Percentiles rank a stretch among this genome's conserved stretches.
phyloP scores from a whole-genome alignment of 2,888 invertebrate species.

The Phyto melanocephala region DNA sequence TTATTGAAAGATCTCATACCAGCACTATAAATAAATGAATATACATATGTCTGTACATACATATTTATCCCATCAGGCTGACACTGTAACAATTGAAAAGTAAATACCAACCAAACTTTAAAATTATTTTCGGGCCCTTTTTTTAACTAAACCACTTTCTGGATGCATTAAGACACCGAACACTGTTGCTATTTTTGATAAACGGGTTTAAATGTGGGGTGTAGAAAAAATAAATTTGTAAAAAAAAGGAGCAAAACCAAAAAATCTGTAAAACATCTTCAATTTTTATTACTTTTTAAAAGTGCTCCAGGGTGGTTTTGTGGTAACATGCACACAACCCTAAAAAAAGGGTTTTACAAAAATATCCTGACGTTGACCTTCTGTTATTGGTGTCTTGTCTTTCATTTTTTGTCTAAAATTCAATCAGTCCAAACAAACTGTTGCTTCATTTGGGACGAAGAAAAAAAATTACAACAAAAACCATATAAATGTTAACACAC shows the following conservation, averaged over 20 bases:
- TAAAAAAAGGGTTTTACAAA: constrained; percentile 41
- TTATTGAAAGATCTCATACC: neutral
- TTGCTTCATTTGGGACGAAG: constrained; percentile 53
- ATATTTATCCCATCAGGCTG: neutral
- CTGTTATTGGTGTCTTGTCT: constrained; percentile 42
- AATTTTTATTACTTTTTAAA: constrained; percentile 46
- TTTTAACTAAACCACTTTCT: neutral
- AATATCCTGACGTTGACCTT: constrained; percentile 50
- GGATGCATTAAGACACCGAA: neutral
- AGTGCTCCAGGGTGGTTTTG: constrained; percentile 48
- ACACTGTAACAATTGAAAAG: constrained; percentile 14
- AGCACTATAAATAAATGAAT: neutral
- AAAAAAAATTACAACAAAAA: neutral
- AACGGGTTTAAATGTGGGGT: neutral
- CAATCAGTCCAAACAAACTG: constrained; percentile 63
- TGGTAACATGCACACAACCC: constrained; percentile 30
- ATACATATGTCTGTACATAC: neutral
- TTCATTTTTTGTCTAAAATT: constrained; percentile 39
- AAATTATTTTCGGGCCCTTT: neutral
- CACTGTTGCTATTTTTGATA: constrained; percentile 36
- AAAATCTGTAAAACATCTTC: constrained; percentile 45
- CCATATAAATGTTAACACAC: constrained; percentile 72
- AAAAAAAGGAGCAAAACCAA: neutral
- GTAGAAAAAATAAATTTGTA: constrained; percentile 5
- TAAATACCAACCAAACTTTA: constrained; percentile 9